Base-by-base conservation (phyloP, 2,113 vertebrate species). In the Neogale vison region DNA sequence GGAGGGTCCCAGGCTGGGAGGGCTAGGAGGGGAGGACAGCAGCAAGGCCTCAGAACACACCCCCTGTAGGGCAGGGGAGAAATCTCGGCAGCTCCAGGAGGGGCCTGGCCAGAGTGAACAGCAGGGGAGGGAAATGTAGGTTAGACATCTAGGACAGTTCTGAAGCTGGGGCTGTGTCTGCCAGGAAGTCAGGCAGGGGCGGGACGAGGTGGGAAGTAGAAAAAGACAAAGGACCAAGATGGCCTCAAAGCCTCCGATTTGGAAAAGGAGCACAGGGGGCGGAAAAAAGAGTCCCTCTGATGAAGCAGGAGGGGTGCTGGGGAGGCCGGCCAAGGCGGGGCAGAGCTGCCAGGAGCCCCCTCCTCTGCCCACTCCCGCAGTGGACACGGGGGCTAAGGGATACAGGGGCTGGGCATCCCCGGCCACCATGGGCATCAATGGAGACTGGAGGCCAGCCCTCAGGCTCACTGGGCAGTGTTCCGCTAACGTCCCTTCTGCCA, bases 91-190 rank as follows among this genome's bases (percentile, higher is more conserved):
- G 81, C 86, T n/a, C 52, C 81, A 95, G 90, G 42, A 26, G 84
- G 39, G 26, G 11, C 13, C 63, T 6, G 4, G 11, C 20, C 71
- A 92, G 79, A 0, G 0, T 8, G 71, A 96, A 42, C 65, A 88
- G 81, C 72, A 85, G 93, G 96, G 92, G 94, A 93, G 29, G 36
- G 65, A 91, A 92, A 97, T 92, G 97, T 96, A 93, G 96, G 97
- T 98, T 98, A 57, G n/a, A 92, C 67, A 74, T 97, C 36, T 98
- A 88, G 26, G 1, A 55, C 87, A 94, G 93, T 85, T 82, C 72
- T 42, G n/a, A n/a, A 84, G 45, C 29, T 47, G 5, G 4, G 57
- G 36, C 23, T 0, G 0, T 3, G 50, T 55, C 81, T 77, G 45
- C 20, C 2, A 5, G 14, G 2, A 95, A 85, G 69, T 36, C 61